These are phyloP conservation scores for Lasioglossum vierecki DNA, from an alignment of 2,888 invertebrate genomes.

Conservation along the genomic window DNA sequence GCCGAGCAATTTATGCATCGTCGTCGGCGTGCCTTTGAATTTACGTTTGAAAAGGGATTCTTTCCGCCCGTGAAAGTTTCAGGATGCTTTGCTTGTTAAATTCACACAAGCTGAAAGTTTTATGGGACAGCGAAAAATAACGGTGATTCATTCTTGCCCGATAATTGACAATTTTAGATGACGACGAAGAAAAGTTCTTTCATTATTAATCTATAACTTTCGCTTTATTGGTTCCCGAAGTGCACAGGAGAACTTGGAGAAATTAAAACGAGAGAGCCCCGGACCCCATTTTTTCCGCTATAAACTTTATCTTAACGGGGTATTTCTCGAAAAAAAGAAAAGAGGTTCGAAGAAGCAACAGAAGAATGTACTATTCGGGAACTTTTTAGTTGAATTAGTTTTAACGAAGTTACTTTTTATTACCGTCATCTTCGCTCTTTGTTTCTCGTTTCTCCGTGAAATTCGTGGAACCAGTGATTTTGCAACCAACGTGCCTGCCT, in stretches of 20 bases:
- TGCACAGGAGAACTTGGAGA: constrained; percentile 48
- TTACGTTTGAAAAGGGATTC: constrained; percentile 10
- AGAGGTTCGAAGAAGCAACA: constrained; percentile 1
- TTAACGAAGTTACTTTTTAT: constrained; percentile 57
- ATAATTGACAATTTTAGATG: constrained; percentile 59
- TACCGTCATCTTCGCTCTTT: constrained; percentile 45
- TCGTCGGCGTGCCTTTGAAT: constrained; percentile 6
- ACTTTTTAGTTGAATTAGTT: constrained; percentile 56
- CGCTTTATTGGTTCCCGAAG: constrained; percentile 59
- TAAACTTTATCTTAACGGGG: constrained; percentile 43
- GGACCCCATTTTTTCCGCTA: constrained; percentile 48
- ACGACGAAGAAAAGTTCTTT: constrained; percentile 45
- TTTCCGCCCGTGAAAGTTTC: constrained; percentile 26
- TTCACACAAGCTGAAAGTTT: constrained; percentile 44
- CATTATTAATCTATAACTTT: constrained; percentile 62
- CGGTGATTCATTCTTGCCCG: constrained; percentile 54
- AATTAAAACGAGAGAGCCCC: constrained; percentile 53
- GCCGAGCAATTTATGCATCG: background rate
- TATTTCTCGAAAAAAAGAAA: constrained; percentile 26
- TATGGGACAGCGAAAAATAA: constrained; percentile 49
- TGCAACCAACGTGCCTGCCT: background rate
- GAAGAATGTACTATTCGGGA: constrained; percentile 41
- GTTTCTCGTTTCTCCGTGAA: constrained; percentile 27
- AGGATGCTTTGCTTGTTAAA: constrained; percentile 49
- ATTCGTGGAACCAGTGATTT: constrained; percentile 15